Base-by-base conservation (phyloP, 2,113 vertebrate species). In the Aldabrachelys gigantea region DNA sequence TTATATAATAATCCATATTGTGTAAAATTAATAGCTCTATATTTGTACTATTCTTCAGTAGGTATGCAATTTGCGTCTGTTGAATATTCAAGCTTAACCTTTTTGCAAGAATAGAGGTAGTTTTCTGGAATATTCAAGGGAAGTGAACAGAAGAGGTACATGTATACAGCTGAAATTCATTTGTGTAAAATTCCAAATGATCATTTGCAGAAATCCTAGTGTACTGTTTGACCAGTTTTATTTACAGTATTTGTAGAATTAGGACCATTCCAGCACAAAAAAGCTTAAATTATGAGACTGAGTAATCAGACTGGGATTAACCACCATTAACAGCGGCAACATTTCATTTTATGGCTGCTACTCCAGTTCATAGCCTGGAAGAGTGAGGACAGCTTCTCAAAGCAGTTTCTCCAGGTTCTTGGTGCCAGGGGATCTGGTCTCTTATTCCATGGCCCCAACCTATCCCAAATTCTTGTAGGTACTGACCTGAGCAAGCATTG, bases 121-220 rank as follows among this genome's bases (percentile, higher is more conserved):
- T 88, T 90, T 31, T 62, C 0, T 1, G 76, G 59, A 91, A 89
- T 19, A 21, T 80, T 96, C 5, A 59, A 85, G 24, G n/a, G n/a
- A 89, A 87, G 44, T 82, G 59, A 94, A 85, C 27, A 56, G 94
- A 79, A 53, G 52, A 87, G 62, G 82, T 31, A 44, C 0, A 0
- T 72, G 35, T 44, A 79, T 92, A 90, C 35, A 91, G 82, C 92
- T 41, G 1, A 69, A 88, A 87, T 84, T 75, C 87, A 41, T 89
- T 92, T 94, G 8, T 80, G 81, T 35, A 75, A 62, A 75, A 41
- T 94, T n/a, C 52, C 41, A 79, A 93, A n/a, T 80, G 95, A 89
- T 80, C 6, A 53, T 53, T 49, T 90, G 75, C 7, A 5, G 38
- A 62, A 62, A 62, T 62, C 59, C 31, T 8, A 31, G 59, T 62